Evolutionary conservation across 2,888 invertebrate species (phyloP), one percentile per base, ranked within the genome.

Genomic region (Craniophora ligustri): DNA sequence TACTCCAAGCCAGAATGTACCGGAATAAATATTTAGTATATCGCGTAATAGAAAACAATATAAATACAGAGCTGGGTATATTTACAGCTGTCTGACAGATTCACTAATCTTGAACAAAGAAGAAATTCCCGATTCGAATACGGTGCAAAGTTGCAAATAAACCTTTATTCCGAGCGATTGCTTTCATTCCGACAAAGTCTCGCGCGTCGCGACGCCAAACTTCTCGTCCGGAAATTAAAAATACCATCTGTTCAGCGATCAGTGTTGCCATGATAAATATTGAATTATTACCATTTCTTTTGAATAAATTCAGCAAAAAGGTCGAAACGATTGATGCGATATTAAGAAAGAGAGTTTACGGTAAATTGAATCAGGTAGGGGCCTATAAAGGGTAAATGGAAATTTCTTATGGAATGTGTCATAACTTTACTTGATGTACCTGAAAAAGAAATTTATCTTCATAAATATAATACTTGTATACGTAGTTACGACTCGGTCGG

Each of bases 91-190:
- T 28, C 21, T 41, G 16, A n/a, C 26, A 44, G 41, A 44, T 32
- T 53, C 19, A 53, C 53, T 49, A 49, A 60, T 56, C 34, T 62
- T 45, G 30, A 66, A 57, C 51, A 68, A 56, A 61, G 30, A 50
- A 32, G 40, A 46, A 62, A 65, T 59, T 48, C 42, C 16, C 47
- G 38, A 51, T 40, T 57, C 60, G 44, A 50, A 61, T 49, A 45
- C 49, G 45, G 55, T 60, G 55, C 55, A 60, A 60, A 69, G 60
- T 72, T 73, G 75, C 67, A 75, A 77, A 77, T 78, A 72, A 67
- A 64, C 60, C 65, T 55, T 72, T 67, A 62, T 62, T 54, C 67
- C 69, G 49, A 64, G 57, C 66, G 73, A 78, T 76, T 71, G 76
- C 57, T 45, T 49, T 54, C 57, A 56, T 58, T 49, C 44, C 38